Evolutionary conservation across 1,140 invertebrate genomes (phyloP), one percentile per base, ranked within the genome.

Genomic region (Protaetia brevitarsis): DNA sequence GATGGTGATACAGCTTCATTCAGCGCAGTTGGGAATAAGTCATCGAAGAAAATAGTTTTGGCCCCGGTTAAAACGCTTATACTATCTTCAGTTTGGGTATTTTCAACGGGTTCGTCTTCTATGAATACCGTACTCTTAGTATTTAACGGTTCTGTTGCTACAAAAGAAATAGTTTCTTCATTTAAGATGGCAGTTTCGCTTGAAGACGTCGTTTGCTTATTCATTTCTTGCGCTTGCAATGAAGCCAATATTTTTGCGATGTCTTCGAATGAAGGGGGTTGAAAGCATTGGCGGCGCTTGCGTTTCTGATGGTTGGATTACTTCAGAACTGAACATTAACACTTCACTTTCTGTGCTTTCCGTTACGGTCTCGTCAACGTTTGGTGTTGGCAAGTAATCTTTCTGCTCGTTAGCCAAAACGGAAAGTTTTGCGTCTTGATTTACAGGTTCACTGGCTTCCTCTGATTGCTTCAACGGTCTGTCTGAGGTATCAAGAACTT

Each of bases 41-140:
- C 81, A 67, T 83, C 81, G 70, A 81, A 79, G 67, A 81, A 83
- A 28, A 83, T 80, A 0, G 81, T 83, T 37, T 80, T 83, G 1
- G 80, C 81, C 16, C 82, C 82, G 5, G 75, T 76, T 8, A 72
- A 65, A 2, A 72, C 67, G 28, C 73, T 64, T 51, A 51, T 51
- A n/a, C 69, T 56, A 64, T 57, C 72, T 51, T 64, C 21, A 64
- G 34, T 37, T 27, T 29, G 29, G 13, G 23, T 61, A 26, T 59
- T 34, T 62, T 28, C 2, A 58, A 28, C 11, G 10, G 57, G 0
- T 5, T 59, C 57, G 13, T 31, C 29, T 11, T 34, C 28, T 1
- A 11, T 4, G 36, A 34, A 61, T 23, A 23, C 11, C 10, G 60
- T 36, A 31, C 29, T 34, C 26, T 31, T 31, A 3, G 29, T 62